Evolutionary conservation across 2,113 vertebrate species (phyloP).

Genomic region (Lophochroa leadbeateri): DNA sequence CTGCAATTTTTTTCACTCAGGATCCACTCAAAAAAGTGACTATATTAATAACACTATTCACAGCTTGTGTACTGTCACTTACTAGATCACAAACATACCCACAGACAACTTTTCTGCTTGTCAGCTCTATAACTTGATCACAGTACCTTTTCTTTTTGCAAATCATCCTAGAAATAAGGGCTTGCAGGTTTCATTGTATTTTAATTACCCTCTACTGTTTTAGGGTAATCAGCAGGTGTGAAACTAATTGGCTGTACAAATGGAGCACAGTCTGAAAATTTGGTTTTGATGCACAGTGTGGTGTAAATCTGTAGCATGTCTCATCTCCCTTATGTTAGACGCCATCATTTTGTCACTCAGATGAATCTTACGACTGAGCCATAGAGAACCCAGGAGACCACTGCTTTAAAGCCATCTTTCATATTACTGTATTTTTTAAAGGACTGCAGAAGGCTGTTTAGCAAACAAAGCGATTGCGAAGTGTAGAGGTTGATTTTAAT

Average conservation of each 20-base stretch:
- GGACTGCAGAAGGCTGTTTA: not conserved
- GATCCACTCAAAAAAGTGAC: not conserved
- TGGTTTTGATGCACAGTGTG: not conserved
- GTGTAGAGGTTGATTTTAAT: no score
- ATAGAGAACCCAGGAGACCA: not conserved
- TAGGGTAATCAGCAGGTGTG: not conserved
- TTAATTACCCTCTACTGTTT: not conserved
- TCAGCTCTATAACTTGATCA: not conserved
- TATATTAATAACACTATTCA: not conserved
- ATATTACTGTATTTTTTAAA: not conserved
- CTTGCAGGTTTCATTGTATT: not conserved
- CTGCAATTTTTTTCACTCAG: not conserved
- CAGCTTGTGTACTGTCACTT: not conserved
- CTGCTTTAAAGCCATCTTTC: not conserved
- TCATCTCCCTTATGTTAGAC: not conserved
- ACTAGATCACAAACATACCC: not conserved
- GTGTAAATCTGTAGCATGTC: not conserved
- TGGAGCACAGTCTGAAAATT: not conserved
- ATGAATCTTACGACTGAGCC: not conserved
- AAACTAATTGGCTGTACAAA: not conserved
- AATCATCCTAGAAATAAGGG: not conserved
- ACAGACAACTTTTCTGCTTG: not conserved
- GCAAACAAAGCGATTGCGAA: not conserved
- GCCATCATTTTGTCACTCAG: not conserved
- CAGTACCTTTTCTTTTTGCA: not conserved